Base-by-base conservation (phyloP, 2,113 vertebrate species). In the Zonotrichia leucophrys region DNA sequence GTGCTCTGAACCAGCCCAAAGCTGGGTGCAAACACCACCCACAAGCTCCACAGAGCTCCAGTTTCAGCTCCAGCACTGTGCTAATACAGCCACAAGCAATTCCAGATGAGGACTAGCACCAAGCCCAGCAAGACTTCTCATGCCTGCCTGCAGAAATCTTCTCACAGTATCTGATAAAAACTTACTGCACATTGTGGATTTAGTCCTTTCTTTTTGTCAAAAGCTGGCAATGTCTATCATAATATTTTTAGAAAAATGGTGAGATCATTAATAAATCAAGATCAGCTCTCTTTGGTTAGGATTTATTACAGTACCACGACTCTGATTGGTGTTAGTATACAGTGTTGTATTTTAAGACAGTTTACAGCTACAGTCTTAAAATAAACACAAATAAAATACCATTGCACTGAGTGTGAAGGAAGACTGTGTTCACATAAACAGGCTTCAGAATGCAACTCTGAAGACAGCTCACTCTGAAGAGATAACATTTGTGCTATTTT, bases 401-500 rank as follows among this genome's bases (percentile, higher is more conserved):
- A 84, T 46, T 11, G 7, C 9, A 2, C 68, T 92, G 79, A 96
- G 68, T 81, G 59, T n/a, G 76, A 96, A 93, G 83, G 88, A 89
- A 90, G 78, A 49, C 60, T 83, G 23, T 70, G 88, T 73, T 86
- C 89, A 47, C 69, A 82, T 90, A 49, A 92, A 68, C 83, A 92
- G 69, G 52, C 53, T 58, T 78, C 76, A 93, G 93, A 94, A 81
- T 15, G 20, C 44, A 63, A 16, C 60, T 81, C 90, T 49, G 82
- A 94, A 93, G 90, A 82, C 76, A 96, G 92, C 73, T 93, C 83
- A 49, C 47, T 33, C 69, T 79, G 79, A 93, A 94, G 93, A 94
- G 93, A 93, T 93, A 96, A 89, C 52, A 66, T 83, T 95, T 68
- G 86, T 73, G 73, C 94, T 97, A 95, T 97, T 96, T 96, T 84